phyloP scores from a whole-genome alignment of 2,888 invertebrate species.

The Drosophila mulleri region DNA sequence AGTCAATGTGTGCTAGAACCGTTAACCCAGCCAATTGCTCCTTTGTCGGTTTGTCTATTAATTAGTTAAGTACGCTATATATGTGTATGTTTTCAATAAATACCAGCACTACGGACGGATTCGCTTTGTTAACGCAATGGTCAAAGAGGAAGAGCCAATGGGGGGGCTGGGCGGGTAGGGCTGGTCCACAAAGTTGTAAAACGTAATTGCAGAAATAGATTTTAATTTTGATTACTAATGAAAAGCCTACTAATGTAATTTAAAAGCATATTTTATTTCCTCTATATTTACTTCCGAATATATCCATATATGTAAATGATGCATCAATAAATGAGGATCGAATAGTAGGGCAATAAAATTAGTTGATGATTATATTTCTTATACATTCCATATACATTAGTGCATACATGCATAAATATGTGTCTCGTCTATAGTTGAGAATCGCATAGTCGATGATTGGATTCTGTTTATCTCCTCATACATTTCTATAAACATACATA shows the following conservation, averaged over 20 bases:
- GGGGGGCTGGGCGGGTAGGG: not conserved
- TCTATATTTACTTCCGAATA: too few species aligned
- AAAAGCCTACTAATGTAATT: too few species aligned
- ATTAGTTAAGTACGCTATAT: constrained; percentile 8
- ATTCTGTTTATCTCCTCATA: not conserved
- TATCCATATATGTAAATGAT: too few species aligned
- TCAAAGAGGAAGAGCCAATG: not conserved
- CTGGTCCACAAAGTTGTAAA: not conserved
- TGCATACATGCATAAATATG: too few species aligned
- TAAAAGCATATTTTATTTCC: too few species aligned
- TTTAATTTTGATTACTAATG: not conserved
- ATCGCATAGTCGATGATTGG: not conserved
- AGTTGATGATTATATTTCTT: too few species aligned
- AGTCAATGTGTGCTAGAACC: not conserved
- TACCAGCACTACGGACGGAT: not conserved
- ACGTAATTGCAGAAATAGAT: not conserved
- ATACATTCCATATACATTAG: too few species aligned
- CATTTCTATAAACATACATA: too few species aligned
- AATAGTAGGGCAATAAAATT: too few species aligned
- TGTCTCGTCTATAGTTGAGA: not conserved
- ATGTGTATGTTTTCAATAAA: not conserved
- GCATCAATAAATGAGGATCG: too few species aligned
- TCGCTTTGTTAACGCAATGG: too few species aligned
- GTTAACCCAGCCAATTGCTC: not conserved
- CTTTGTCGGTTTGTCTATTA: constrained; percentile 3